A percentile compares a stretch with the other conserved stretches of the same genome.
phyloP scores from a whole-genome alignment of 2,113 vertebrate species.

The Monarcha castaneiventris region DNA sequence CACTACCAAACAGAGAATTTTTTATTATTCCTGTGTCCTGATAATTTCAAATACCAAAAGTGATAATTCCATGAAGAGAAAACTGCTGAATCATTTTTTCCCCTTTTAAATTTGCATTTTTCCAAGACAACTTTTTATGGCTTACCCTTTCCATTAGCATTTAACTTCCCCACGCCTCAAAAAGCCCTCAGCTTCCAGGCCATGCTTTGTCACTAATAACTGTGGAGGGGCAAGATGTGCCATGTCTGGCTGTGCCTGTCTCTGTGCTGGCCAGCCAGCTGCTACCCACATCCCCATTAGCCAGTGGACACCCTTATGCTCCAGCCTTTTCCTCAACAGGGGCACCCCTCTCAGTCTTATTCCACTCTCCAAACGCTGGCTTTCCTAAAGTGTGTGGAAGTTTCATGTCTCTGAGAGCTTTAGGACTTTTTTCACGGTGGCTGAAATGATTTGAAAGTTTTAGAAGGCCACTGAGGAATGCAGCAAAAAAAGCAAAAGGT shows the following conservation, averaged over 20 bases:
- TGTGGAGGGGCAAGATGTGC: neutral
- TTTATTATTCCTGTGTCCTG: neutral
- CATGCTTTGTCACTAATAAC: neutral
- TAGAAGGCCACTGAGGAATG: neutral
- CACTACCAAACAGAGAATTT: neutral
- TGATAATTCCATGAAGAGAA: neutral
- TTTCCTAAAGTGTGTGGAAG: neutral
- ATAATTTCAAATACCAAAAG: neutral
- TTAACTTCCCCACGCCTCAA: neutral
- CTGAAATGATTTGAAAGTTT: neutral
- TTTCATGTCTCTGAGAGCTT: neutral
- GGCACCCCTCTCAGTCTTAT: neutral
- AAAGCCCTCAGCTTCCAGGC: neutral
- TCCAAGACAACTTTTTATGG: neutral
- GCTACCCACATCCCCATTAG: rapidly evolving
- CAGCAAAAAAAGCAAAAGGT: rapidly evolving
- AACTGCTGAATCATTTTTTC: neutral
- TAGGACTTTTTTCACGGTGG: neutral
- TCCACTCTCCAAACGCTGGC: neutral
- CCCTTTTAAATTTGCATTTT: neutral
- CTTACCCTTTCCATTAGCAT: neutral
- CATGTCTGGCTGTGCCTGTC: rapidly evolving
- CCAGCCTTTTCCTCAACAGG: neutral
- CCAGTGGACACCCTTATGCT: neutral
- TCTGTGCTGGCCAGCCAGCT: neutral